Evolutionary conservation across 2,888 invertebrate genomes (phyloP).

Genomic region (Acholoe squamosa): DNA sequence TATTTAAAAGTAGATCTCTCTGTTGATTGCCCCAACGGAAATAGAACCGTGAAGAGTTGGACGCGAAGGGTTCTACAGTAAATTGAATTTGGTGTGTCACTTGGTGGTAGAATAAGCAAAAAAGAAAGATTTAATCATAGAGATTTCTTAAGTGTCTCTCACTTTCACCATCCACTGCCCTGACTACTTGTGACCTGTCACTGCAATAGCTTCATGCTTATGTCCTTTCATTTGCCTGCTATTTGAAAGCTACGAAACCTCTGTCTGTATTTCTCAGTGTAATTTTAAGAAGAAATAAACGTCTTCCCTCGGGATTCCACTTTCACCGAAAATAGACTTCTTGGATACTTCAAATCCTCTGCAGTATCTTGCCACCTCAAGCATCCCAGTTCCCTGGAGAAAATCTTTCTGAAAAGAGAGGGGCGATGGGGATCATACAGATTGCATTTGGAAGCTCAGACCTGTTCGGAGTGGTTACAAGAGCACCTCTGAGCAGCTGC

Average conservation of each 20-base stretch:
- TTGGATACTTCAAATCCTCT: not conserved
- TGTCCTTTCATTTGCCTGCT: not conserved
- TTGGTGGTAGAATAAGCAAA: not conserved
- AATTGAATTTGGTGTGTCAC: not conserved
- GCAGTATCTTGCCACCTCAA: not conserved
- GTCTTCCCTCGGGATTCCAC: not conserved
- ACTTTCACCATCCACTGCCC: not conserved
- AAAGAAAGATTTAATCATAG: constrained; percentile 11
- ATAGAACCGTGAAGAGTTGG: too few species aligned
- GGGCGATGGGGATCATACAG: not conserved
- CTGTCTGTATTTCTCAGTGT: not conserved
- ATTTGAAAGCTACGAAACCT: not conserved
- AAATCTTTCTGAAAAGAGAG: not conserved
- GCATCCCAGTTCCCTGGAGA: not conserved
- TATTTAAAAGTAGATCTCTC: too few species aligned
- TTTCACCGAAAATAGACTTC: not conserved
- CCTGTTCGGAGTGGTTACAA: not conserved
- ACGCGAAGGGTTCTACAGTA: too few species aligned
- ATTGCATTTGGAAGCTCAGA: constrained; percentile 4
- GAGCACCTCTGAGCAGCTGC: constrained; percentile 31
- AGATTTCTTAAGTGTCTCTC: not conserved
- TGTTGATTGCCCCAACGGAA: too few species aligned
- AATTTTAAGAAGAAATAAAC: not conserved
- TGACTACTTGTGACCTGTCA: not conserved
- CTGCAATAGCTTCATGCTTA: not conserved